Evolutionary conservation across 2,113 vertebrate genomes (phyloP).

Genomic region (Cottus gobio): DNA sequence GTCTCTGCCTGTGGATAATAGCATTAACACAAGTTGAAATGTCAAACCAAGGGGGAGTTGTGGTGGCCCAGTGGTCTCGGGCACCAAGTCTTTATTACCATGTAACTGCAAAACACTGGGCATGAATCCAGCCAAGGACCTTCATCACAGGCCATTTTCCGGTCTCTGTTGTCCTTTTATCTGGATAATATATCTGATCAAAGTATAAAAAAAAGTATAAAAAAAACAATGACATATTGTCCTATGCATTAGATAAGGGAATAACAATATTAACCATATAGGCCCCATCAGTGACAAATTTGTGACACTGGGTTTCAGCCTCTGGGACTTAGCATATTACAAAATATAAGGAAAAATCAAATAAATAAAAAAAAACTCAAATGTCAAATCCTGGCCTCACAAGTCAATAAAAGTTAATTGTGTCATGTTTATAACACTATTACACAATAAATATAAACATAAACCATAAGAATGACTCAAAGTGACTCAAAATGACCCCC

Average conservation of each 20-base stretch:
- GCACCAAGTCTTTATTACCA: background rate
- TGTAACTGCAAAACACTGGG: constrained; percentile 13
- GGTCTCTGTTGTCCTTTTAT: background rate
- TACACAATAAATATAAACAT: too few relatives aligned
- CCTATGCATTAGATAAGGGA: background rate
- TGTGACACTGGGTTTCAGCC: too few relatives aligned
- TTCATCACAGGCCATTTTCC: constrained; percentile 20
- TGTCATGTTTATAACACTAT: too few relatives aligned
- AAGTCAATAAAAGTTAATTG: too few relatives aligned
- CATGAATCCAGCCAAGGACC: constrained; percentile 29
- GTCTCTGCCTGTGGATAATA: constrained; percentile 24
- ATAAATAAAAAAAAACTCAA: too few relatives aligned
- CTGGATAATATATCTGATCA: background rate
- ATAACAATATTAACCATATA: background rate
- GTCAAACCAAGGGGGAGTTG: constrained; percentile 37
- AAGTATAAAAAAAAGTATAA: too few relatives aligned
- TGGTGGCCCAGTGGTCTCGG: constrained; percentile 3
- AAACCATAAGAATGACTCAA: too few relatives aligned
- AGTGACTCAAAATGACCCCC: too few relatives aligned
- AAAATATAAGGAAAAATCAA: too few relatives aligned
- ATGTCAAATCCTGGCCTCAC: too few relatives aligned
- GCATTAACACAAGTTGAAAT: constrained; percentile 49
- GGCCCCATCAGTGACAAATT: too few relatives aligned
- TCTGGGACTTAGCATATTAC: too few relatives aligned
- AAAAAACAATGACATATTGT: background rate